Conservation (phyloP, 2,797 vertebrate genomes). For the Pogonophryne albipinna region DNA sequence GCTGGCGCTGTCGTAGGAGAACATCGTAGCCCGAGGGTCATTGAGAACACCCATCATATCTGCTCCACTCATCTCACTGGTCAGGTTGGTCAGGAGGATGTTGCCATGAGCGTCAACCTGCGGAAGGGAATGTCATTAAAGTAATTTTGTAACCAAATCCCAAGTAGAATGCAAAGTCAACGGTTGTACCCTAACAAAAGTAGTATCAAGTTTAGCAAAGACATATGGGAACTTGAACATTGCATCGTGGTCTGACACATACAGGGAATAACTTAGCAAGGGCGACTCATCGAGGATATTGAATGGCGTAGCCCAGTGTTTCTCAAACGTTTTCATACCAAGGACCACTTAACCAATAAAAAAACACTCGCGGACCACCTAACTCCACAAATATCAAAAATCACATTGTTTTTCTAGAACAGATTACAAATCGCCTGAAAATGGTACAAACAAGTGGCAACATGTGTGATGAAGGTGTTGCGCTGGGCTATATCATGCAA, state of each 20-base stretch:
- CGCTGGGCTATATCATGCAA: no score
- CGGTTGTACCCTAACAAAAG: not conserved
- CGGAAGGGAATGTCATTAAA: not conserved
- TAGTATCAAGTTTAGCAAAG: not conserved
- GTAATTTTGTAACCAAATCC: not conserved
- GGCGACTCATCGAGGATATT: no score
- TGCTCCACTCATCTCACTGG: constrained; percentile 86
- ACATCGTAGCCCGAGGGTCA: constrained; percentile 87
- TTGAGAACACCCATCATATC: constrained; percentile 84
- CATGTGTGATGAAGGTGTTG: no score
- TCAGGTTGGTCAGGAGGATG: constrained; percentile 90
- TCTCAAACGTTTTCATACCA: no score
- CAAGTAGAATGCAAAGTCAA: not conserved
- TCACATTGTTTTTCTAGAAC: no score
- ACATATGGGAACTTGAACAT: not conserved
- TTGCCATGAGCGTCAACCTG: constrained; percentile 93
- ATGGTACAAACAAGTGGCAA: no score
- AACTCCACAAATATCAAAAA: no score
- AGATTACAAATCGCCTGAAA: no score
- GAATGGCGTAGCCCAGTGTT: no score
- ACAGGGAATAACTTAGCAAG: not conserved
- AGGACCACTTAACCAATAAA: no score
- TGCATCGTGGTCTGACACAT: not conserved
- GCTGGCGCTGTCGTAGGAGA: constrained; percentile 90
- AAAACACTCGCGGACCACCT: no score